phyloP scores from a whole-genome alignment of 2,113 vertebrate species.

The Ramphastos sulfuratus region DNA sequence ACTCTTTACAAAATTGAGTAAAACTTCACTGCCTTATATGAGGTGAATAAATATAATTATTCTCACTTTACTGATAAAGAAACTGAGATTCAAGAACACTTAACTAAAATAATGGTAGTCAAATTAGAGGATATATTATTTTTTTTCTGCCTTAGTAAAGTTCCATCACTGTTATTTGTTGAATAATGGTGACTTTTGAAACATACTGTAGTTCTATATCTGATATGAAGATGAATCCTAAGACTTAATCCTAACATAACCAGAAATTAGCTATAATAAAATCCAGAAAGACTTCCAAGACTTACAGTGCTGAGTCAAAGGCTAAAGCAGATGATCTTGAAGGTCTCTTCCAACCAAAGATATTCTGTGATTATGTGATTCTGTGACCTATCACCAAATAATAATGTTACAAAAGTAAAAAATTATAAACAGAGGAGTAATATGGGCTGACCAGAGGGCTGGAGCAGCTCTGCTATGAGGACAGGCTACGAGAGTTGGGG shows the following conservation, averaged over 20 bases:
- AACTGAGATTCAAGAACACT: neutral
- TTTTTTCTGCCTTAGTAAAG: neutral
- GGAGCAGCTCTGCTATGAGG: no score
- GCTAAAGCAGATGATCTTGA: no score
- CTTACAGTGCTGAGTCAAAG: no score
- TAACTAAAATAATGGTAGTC: neutral
- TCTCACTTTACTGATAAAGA: neutral
- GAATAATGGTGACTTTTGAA: neutral
- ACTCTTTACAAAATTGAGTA: neutral
- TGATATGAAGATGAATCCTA: neutral
- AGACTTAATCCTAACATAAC: neutral
- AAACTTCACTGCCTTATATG: neutral
- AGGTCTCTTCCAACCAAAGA: no score
- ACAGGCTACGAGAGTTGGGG: no score
- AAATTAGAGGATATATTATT: neutral
- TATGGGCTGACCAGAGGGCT: no score
- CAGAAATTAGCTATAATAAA: neutral
- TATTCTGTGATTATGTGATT: no score
- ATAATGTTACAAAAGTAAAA: neutral
- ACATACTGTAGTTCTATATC: neutral
- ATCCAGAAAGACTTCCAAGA: neutral
- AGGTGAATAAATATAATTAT: neutral
- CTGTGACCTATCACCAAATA: neutral
- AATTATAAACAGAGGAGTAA: neutral
- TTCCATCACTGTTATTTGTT: neutral